Evolutionary conservation across 2,888 invertebrate species (phyloP).

Genomic region (Latrodectus elegans): DNA sequence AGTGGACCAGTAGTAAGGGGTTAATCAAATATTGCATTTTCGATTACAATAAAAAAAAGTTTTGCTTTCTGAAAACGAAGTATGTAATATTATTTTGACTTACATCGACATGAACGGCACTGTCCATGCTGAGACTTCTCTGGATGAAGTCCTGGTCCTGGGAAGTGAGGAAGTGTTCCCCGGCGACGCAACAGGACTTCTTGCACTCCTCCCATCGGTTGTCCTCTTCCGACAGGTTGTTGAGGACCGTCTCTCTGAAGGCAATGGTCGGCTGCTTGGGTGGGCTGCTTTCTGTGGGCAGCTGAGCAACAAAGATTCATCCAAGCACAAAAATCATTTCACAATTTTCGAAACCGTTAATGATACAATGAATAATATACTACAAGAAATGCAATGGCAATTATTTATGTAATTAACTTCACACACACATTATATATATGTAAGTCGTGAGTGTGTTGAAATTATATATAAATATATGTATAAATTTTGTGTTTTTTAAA

Average conservation of each 20-base stretch:
- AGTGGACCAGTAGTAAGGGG: no score
- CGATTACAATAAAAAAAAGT: background rate
- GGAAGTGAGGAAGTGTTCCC: slow-evolving; percentile 61
- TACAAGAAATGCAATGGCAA: no score
- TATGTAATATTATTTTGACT: slow-evolving; percentile 7
- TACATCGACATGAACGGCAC: slow-evolving; percentile 61
- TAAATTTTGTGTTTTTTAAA: no score
- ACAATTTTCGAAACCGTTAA: no score
- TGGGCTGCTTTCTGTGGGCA: slow-evolving; percentile 22
- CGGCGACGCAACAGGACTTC: slow-evolving; percentile 56
- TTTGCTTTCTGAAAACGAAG: background rate
- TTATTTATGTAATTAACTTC: no score
- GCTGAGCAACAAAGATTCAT: slow-evolving; percentile 6
- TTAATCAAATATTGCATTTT: background rate
- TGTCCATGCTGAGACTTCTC: slow-evolving; percentile 62
- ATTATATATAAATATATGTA: no score
- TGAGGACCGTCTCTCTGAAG: slow-evolving; percentile 9
- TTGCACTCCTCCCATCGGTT: slow-evolving; percentile 14
- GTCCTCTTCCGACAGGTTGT: slow-evolving; percentile 34
- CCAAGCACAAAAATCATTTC: background rate
- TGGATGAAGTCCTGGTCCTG: slow-evolving; percentile 28
- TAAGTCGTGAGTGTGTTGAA: no score
- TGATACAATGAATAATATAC: no score
- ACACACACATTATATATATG: no score
- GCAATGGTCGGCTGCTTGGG: background rate